These are phyloP conservation scores for Phylloscopus trochilus DNA, from an alignment of 2,113 vertebrate genomes.

Conservation along the genomic window DNA sequence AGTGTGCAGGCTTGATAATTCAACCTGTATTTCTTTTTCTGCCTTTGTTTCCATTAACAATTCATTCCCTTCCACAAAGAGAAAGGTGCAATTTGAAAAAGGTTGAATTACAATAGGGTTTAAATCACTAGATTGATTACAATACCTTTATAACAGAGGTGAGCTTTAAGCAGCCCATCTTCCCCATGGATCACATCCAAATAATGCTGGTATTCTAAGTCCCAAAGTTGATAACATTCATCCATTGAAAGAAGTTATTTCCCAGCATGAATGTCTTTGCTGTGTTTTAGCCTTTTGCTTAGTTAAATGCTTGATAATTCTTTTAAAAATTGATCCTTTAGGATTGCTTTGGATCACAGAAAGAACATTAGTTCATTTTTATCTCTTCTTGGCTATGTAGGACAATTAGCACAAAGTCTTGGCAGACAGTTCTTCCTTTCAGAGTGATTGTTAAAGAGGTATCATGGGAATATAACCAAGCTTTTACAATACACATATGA, in stretches of 20 bases:
- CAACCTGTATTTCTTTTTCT: neutral
- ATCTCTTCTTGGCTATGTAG: neutral
- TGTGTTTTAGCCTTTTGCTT: constrained; percentile 11
- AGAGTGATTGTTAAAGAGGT: constrained; percentile 8
- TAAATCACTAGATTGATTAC: neutral
- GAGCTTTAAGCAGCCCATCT: neutral
- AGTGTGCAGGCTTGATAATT: neutral
- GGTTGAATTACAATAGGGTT: neutral
- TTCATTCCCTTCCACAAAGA: neutral
- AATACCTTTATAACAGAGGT: neutral
- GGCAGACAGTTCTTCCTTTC: neutral
- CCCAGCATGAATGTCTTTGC: neutral
- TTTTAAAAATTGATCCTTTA: constrained; percentile 48
- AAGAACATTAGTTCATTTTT: constrained; percentile 10
- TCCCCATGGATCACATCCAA: neutral
- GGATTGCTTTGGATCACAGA: constrained; percentile 4
- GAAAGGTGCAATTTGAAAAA: neutral
- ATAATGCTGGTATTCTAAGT: neutral
- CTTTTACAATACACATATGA: neutral
- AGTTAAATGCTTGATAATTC: constrained; percentile 15
- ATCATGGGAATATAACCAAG: neutral
- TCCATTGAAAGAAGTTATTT: neutral
- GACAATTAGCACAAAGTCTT: constrained; percentile 37
- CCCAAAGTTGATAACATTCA: neutral
- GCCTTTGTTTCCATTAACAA: neutral